These are phyloP conservation scores for Lasaia peninsularis DNA, from an alignment of 1,140 invertebrate species.

Conservation along the genomic window DNA sequence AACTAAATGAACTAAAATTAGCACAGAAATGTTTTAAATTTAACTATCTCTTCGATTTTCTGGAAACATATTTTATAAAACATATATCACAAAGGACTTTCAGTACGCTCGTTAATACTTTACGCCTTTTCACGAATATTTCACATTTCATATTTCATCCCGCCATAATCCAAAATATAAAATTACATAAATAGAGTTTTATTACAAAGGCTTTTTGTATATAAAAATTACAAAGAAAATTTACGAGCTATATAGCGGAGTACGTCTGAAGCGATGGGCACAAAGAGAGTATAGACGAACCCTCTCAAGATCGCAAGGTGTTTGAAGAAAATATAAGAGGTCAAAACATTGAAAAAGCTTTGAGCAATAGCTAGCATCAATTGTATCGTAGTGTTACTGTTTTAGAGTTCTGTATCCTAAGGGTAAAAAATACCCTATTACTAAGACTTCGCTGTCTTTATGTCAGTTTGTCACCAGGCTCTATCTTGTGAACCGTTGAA, in stretches of 20 bases:
- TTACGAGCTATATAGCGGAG: not conserved
- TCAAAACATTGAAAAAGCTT: not conserved
- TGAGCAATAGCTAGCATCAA: too few species aligned
- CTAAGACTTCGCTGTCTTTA: too few species aligned
- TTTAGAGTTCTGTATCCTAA: too few species aligned
- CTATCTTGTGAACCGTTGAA: too few species aligned
- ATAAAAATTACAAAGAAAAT: conserved; percentile 11
- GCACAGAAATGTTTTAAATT: too few species aligned
- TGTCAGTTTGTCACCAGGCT: too few species aligned
- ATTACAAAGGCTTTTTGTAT: conserved; percentile 7
- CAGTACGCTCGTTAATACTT: not conserved
- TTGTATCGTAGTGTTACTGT: too few species aligned
- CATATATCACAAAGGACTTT: not conserved
- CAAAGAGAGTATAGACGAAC: conserved; percentile 5
- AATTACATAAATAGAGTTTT: conserved; percentile 8
- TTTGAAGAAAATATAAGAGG: not conserved
- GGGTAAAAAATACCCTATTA: too few species aligned
- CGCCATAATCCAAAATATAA: not conserved
- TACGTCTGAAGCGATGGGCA: not conserved
- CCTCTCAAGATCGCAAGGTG: not conserved
- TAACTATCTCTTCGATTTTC: too few species aligned
- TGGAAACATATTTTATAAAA: too few species aligned
- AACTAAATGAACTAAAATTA: too few species aligned
- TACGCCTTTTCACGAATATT: not conserved
- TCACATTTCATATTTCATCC: not conserved